Conservation (phyloP, 2,888 invertebrate species). For the Drosophila subquinaria region DNA sequence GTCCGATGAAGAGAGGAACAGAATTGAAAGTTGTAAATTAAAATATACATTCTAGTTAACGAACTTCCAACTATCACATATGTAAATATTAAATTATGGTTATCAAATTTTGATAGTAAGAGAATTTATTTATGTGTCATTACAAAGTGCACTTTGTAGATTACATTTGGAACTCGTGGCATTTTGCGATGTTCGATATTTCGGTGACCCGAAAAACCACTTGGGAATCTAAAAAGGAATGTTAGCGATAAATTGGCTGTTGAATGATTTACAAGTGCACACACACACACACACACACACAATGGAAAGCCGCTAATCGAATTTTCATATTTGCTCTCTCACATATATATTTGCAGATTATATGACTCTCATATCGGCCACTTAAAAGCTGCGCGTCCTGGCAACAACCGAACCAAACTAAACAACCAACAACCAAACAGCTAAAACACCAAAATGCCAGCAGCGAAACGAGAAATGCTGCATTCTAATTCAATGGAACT, state of each 20-base stretch:
- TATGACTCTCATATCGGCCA: constrained; percentile 64
- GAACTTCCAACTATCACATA: not conserved
- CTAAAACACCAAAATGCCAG: constrained; percentile 32
- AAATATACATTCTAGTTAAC: too few relatives aligned
- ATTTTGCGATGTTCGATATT: constrained; percentile 1
- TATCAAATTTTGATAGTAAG: not conserved
- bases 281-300: constrained; percentile 17
- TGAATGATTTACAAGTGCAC: constrained; percentile 52
- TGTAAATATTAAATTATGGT: not conserved
- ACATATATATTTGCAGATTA: constrained; percentile 68
- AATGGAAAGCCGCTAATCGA: constrained; percentile 65
- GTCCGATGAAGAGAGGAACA: too few relatives aligned
- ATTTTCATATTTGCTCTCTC: constrained; percentile 61
- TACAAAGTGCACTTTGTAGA: constrained; percentile 1
- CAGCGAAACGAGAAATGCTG: constrained; percentile 50
- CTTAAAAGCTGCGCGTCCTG: constrained; percentile 37
- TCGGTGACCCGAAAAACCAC: constrained; percentile 12
- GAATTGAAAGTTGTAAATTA: too few relatives aligned
- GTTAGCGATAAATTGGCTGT: constrained; percentile 31
- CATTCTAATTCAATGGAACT: constrained; percentile 64
- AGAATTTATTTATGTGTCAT: constrained; percentile 12
- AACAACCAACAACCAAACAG: constrained; percentile 27
- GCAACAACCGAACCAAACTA: not conserved
- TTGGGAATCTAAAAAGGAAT: constrained; percentile 9
- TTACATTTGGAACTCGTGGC: constrained; percentile 3